Evolutionary conservation across 2,797 vertebrate genomes (phyloP).

Genomic region (Perodicticus potto): DNA sequence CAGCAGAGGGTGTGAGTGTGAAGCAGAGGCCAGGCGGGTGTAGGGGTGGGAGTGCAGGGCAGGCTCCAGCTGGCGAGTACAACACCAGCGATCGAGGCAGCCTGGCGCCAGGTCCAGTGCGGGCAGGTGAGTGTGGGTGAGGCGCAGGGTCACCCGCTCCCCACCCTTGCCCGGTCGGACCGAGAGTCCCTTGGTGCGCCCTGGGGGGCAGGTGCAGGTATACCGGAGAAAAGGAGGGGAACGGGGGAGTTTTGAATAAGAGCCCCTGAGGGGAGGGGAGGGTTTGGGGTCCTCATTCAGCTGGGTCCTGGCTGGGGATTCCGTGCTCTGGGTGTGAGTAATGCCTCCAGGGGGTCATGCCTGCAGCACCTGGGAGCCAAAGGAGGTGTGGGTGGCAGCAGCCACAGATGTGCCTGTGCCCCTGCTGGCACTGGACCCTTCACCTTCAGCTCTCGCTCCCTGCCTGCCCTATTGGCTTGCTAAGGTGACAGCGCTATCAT

Average conservation of each 20-base stretch:
- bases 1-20: background rate
- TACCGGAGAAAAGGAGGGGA: no score
- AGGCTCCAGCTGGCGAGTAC: background rate
- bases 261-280: background rate
- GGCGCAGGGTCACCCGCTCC: background rate
- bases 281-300: background rate
- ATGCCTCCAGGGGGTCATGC: background rate
- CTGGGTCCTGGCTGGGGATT: background rate
- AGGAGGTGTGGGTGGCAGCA: background rate
- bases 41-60: background rate
- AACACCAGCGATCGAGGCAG: background rate
- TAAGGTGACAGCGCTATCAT: background rate
- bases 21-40: background rate
- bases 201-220: background rate
- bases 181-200: background rate
- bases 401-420: rapidly evolving
- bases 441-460: background rate
- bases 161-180: rapidly evolving
- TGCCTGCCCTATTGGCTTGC: no score
- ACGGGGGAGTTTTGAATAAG: background rate
- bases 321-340: background rate
- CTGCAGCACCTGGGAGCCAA: background rate
- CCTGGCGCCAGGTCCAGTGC: background rate
- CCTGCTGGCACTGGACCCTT: background rate
- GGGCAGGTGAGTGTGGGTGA: background rate